Evolutionary conservation across 2,113 vertebrate species (phyloP).

Genomic region (Datnioides undecimradiatus): DNA sequence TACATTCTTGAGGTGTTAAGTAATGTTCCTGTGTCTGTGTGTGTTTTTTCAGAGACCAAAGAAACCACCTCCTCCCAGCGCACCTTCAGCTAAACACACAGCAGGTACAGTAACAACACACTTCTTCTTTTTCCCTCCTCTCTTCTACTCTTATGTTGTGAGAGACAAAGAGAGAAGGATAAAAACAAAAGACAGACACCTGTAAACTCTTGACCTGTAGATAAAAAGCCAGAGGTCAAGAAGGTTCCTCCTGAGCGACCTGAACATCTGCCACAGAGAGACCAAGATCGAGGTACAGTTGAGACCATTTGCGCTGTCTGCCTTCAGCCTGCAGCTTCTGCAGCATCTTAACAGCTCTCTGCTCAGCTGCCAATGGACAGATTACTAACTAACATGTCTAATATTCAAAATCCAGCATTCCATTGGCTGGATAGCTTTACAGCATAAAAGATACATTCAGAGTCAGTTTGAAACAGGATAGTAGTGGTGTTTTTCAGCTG

Average conservation of each 20-base stretch:
- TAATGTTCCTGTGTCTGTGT: slow-evolving; percentile 26
- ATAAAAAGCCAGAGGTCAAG: slow-evolving; percentile 92
- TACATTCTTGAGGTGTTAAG: background rate
- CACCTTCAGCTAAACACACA: slow-evolving; percentile 89
- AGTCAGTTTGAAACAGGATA: background rate
- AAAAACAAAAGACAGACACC: background rate
- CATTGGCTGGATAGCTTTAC: background rate
- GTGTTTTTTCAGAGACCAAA: slow-evolving; percentile 93
- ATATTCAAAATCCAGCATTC: background rate
- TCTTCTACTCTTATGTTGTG: background rate
- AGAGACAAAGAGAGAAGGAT: background rate
- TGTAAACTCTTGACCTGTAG: slow-evolving; percentile 81
- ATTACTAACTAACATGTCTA: slow-evolving; percentile 14
- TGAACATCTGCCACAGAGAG: slow-evolving; percentile 90
- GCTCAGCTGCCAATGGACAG: background rate
- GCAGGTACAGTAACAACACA: slow-evolving; percentile 85
- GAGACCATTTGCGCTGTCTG: background rate
- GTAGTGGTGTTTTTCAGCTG: background rate
- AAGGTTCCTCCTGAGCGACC: slow-evolving; percentile 96
- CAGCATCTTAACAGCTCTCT: background rate
- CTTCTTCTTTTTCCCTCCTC: background rate
- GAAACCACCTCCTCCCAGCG: slow-evolving; percentile 96
- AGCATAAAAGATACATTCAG: background rate
- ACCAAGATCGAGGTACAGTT: slow-evolving; percentile 92
- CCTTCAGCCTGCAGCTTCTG: background rate